Conservation (phyloP, 2,113 vertebrate species). For the Hipposideros armiger region DNA sequence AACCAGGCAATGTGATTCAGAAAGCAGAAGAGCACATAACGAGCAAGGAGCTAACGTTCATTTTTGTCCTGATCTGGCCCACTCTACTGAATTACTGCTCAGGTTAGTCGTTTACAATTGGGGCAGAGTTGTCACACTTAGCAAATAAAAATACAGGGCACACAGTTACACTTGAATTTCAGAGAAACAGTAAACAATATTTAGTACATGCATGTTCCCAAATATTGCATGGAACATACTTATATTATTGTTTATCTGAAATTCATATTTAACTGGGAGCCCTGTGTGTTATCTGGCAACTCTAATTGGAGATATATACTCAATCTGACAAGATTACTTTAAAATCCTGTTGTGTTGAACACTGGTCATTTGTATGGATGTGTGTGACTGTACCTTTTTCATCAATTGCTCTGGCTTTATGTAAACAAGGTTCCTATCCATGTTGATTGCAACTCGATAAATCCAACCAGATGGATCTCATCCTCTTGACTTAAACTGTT, state of each 20-base stretch:
- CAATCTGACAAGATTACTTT: slow-evolving; percentile 8
- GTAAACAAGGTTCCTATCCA: neutral
- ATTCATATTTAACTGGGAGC: neutral
- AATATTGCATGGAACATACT: neutral
- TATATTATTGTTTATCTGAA: slow-evolving; percentile 42
- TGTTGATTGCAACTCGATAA: neutral
- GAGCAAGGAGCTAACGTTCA: neutral
- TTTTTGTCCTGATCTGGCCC: neutral
- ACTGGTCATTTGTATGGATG: neutral
- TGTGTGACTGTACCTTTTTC: neutral
- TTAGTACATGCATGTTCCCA: neutral
- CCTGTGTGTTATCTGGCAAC: neutral
- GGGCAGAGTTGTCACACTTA: neutral
- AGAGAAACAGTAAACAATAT: neutral
- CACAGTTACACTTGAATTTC: neutral
- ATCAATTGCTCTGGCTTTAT: slow-evolving; percentile 14
- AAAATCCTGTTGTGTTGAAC: slow-evolving; percentile 13
- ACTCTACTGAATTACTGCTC: neutral
- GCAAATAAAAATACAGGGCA: slow-evolving; percentile 13
- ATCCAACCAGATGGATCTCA: neutral
- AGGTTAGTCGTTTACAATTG: neutral
- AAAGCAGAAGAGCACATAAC: neutral
- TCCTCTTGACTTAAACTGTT: neutral
- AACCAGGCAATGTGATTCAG: neutral
- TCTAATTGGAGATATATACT: neutral